These are phyloP conservation scores for Nanorana parkeri DNA, from an alignment of 2,113 vertebrate species.

Conservation along the genomic window DNA sequence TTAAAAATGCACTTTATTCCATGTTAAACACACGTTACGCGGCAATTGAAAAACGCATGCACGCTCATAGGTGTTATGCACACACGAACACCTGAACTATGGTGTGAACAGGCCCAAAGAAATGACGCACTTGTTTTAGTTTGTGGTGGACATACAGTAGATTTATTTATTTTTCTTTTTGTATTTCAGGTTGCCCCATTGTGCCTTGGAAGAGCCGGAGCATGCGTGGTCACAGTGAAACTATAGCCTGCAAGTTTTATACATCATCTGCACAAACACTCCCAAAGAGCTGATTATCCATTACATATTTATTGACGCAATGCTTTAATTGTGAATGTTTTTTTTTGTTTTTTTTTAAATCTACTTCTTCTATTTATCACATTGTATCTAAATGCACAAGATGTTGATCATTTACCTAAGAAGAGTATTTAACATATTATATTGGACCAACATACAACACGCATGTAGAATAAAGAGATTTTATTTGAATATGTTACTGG, in stretches of 20 bases:
- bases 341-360: too few species aligned
- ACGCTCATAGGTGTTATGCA: too few species aligned
- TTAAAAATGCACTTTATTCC: too few species aligned
- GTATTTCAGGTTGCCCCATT: constrained; percentile 87
- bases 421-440: constrained; percentile 36
- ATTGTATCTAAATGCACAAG: constrained; percentile 21
- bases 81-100: too few species aligned
- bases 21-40: too few species aligned
- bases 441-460: constrained; percentile 11
- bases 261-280: constrained; percentile 21
- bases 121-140: background rate
- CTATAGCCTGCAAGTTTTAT: constrained; percentile 71
- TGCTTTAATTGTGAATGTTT: constrained; percentile 25
- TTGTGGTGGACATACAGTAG: too few species aligned
- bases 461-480: constrained; percentile 2
- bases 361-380: constrained; percentile 41
- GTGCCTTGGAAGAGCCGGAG: constrained; percentile 93
- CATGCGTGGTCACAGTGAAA: constrained; percentile 92
- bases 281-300: constrained; percentile 34
- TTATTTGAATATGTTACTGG: constrained; percentile 18
- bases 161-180: constrained; percentile 54
- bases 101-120: too few species aligned
- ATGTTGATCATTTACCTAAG: constrained; percentile 37
- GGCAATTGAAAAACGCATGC: too few species aligned
- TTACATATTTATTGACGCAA: background rate